Evolutionary conservation across 64 coral and sea anemone species (phyloP).

Genomic region (Stylophora pistillata): DNA sequence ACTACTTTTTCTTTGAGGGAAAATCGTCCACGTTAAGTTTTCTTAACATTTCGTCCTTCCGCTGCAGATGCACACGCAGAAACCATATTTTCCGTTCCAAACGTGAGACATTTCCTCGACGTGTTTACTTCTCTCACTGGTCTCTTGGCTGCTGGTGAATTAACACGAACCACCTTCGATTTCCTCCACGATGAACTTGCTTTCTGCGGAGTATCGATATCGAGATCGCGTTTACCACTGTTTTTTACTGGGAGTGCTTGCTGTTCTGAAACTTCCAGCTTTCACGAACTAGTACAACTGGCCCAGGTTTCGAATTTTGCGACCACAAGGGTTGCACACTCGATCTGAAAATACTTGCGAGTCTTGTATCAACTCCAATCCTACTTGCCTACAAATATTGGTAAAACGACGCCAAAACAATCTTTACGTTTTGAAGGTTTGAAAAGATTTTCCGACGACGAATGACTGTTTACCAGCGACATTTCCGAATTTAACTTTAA

Average conservation of each 20-base stretch:
- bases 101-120: neutral
- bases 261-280: neutral
- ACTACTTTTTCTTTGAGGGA: conserved; percentile 25
- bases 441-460: conserved; percentile 38
- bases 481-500: conserved; percentile 49
- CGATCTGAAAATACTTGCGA: conserved; percentile 7
- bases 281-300: too few species aligned
- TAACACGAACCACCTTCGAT: too few species aligned
- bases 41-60: conserved; percentile 38
- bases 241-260: neutral
- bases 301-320: too few species aligned
- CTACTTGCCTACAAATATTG: conserved; percentile 36
- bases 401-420: conserved; percentile 34
- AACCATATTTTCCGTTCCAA: neutral
- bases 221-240: conserved; percentile 4
- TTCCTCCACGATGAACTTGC: conserved; percentile 10
- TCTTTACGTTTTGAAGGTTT: conserved; percentile 44
- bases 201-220: conserved; percentile 20
- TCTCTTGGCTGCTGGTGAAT: conserved; percentile 22
- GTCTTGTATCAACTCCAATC: conserved; percentile 21
- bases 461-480: conserved; percentile 15
- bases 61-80: neutral
- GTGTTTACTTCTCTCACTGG: neutral
- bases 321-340: conserved; percentile 49
- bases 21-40: conserved; percentile 48